Evolutionary conservation across 1,140 invertebrate species (phyloP), one percentile per base, ranked within the genome.

Genomic region (Adelges cooleyi): DNA sequence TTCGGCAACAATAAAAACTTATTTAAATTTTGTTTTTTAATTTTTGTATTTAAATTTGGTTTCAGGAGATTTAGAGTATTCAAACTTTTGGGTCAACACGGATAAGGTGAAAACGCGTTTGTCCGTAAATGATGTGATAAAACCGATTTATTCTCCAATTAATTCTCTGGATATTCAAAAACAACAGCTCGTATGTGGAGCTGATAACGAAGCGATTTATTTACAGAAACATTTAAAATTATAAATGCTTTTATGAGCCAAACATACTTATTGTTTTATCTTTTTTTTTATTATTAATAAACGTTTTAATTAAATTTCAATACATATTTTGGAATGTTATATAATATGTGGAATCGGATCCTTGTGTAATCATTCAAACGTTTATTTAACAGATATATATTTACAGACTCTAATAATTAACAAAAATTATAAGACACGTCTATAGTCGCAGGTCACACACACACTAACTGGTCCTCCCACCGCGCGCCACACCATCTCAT

Each of bases 141-240:
- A 62, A 33, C 56, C 56, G 11, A 48, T 62, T 48, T 62, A 29
- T 33, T 22, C 18, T 13, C 56, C 56, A n/a, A 62, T 62, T 6
- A 62, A 62, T 25, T 62, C 56, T 18, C 44, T 62, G 25, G 56
- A 62, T 62, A 62, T 62, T 20, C 56, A 62, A 48, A 62, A 62
- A 62, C 56, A 62, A 29, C 56, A 62, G 33, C 42, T 62, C 10
- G 8, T 62, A 29, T 62, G 56, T 33, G 56, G 56, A 4, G 56
- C 56, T 33, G 56, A 62, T 6, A 62, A 62, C 46, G 56, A 62
- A 62, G 56, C 56, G 22, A 17, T 62, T 48, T 62, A 62, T 15
- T 62, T 48, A 46, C 56, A 29, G 33, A n/a, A 25, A 11, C 44
- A 62, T n/a, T 20, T 62, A 20, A 62, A 62, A 33, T 17, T 62